phyloP scores from a whole-genome alignment of 2,888 invertebrate species.

The Callyntrura sp. region DNA sequence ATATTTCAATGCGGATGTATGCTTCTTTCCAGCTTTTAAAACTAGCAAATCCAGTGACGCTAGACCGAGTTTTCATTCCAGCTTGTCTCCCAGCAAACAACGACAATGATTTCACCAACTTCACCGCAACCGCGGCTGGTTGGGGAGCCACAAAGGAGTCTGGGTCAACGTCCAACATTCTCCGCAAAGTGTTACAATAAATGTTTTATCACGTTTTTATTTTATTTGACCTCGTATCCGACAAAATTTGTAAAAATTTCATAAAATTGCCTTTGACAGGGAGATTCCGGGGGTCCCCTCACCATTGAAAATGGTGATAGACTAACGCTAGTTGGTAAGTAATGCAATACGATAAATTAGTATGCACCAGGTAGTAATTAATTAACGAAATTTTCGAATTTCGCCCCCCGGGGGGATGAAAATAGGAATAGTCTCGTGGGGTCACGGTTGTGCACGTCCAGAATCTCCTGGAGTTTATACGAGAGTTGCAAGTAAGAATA shows the following conservation, averaged over 20 bases:
- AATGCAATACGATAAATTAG: slow-evolving; percentile 1
- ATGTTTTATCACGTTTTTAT: too few species aligned
- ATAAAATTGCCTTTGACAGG: slow-evolving; percentile 26
- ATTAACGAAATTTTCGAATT: too few species aligned
- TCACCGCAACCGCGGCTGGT: slow-evolving; percentile 81
- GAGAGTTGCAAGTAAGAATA: slow-evolving; percentile 66
- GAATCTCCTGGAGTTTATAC: slow-evolving; percentile 77
- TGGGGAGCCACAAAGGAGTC: slow-evolving; percentile 73
- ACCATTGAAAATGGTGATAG: slow-evolving; percentile 82
- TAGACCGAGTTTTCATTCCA: slow-evolving; percentile 79
- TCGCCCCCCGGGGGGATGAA: too few species aligned
- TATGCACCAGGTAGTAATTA: too few species aligned
- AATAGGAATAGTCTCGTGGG: slow-evolving; percentile 65
- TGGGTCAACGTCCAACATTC: slow-evolving; percentile 61
- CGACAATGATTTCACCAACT: slow-evolving; percentile 75
- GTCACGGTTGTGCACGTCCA: slow-evolving; percentile 78
- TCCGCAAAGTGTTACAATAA: slow-evolving; percentile 88
- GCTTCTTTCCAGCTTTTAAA: slow-evolving; percentile 76
- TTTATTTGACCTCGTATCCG: neutral
- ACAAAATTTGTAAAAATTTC: neutral
- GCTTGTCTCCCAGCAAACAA: slow-evolving; percentile 83
- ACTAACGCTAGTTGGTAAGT: slow-evolving; percentile 79
- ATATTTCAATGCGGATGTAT: neutral
- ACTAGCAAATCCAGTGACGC: slow-evolving; percentile 72
- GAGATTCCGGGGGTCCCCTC: slow-evolving; percentile 77